phyloP scores from a whole-genome alignment of 2,113 vertebrate species.

The Nerophis lumbriciformis region DNA sequence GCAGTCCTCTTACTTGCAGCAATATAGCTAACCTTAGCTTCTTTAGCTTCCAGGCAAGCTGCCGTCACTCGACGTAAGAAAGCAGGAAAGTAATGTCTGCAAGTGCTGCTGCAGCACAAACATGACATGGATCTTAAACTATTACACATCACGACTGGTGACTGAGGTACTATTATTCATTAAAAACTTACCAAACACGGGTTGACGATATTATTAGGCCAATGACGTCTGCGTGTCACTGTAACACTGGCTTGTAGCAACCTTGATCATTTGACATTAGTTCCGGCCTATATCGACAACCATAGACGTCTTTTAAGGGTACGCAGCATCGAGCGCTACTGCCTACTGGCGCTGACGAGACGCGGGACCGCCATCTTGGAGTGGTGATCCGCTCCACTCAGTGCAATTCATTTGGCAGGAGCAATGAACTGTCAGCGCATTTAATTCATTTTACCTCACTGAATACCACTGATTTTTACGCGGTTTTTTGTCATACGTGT shows the following conservation, averaged over 20 bases:
- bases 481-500: too few species aligned
- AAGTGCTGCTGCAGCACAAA: not conserved
- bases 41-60: constrained; percentile 9
- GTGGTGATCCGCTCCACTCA: too few species aligned
- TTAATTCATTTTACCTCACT: too few species aligned
- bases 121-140: rapidly evolving
- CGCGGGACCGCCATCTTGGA: too few species aligned
- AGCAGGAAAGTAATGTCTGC: not conserved
- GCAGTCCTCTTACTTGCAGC: not conserved
- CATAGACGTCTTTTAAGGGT: too few species aligned
- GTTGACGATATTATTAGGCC: constrained; percentile 6
- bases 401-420: too few species aligned
- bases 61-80: not conserved
- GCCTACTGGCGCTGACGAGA: too few species aligned
- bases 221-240: constrained; percentile 43
- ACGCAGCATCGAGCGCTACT: too few species aligned
- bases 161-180: not conserved
- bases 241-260: constrained; percentile 16
- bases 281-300: constrained; percentile 20
- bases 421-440: too few species aligned
- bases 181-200: constrained; percentile 34
- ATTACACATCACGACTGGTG: rapidly evolving
- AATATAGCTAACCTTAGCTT: constrained; percentile 30
- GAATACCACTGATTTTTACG: too few species aligned
- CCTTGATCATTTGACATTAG: not conserved